Evolutionary conservation across 2,113 vertebrate genomes (phyloP).

Genomic region (Dipodomys spectabilis): DNA sequence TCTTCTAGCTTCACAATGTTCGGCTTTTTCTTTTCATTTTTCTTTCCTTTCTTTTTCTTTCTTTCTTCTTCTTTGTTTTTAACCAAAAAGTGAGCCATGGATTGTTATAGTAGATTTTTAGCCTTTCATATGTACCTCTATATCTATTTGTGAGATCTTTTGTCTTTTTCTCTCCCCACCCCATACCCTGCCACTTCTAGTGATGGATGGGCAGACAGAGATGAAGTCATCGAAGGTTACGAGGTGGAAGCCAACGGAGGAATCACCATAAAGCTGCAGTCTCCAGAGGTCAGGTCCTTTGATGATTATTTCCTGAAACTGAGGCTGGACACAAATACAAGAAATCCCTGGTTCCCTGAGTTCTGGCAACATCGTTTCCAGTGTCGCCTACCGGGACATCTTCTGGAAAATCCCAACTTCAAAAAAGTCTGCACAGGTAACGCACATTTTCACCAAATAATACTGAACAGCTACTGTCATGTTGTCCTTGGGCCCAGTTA

Average conservation of each 20-base stretch:
- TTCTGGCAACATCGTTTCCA: slow-evolving; percentile 99
- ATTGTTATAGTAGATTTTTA: background rate
- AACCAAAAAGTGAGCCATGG: background rate
- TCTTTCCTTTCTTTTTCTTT: no score
- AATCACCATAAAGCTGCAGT: slow-evolving; percentile 98
- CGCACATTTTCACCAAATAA: background rate
- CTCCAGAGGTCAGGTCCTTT: slow-evolving; percentile 94
- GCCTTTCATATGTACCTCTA: background rate
- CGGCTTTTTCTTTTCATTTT: background rate
- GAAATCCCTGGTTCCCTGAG: slow-evolving; percentile 98
- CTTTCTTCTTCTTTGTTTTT: no score
- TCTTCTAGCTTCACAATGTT: background rate
- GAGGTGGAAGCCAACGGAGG: slow-evolving; percentile 97
- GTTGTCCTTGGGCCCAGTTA: background rate
- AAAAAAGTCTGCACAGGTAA: slow-evolving; percentile 96
- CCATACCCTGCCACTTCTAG: slow-evolving; percentile 84
- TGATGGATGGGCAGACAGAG: slow-evolving; percentile 98
- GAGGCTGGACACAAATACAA: slow-evolving; percentile 93
- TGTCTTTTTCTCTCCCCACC: slow-evolving; percentile 66
- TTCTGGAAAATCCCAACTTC: slow-evolving; percentile 94
- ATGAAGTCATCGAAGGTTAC: slow-evolving; percentile 98
- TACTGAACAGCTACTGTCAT: background rate
- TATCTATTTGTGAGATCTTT: slow-evolving; percentile 62
- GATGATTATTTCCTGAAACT: slow-evolving; percentile 97
- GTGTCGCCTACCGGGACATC: slow-evolving; percentile 94